Evolutionary conservation across 2,888 invertebrate species (phyloP).

Genomic region (Pterostichus madidus): DNA sequence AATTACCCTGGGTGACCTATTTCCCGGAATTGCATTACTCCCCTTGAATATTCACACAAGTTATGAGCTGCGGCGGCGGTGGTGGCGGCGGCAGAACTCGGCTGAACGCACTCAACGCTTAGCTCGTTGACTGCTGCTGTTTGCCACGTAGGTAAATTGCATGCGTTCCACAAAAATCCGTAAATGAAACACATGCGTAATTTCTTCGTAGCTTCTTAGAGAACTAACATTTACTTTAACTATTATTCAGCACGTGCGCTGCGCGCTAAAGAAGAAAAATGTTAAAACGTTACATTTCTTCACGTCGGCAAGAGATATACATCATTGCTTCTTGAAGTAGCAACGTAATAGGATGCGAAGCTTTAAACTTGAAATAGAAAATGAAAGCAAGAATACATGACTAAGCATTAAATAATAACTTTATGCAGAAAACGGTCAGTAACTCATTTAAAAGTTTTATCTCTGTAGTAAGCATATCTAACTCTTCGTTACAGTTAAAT

Average conservation of each 20-base stretch:
- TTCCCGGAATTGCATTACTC: slow-evolving; percentile 39
- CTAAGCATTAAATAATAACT: neutral
- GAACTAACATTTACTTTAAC: slow-evolving; percentile 57
- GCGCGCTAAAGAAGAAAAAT: slow-evolving; percentile 47
- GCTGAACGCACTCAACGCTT: too few species aligned
- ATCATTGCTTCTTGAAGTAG: slow-evolving; percentile 24
- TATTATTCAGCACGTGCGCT: slow-evolving; percentile 50
- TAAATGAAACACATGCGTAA: slow-evolving; percentile 52
- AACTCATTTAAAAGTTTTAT: too few species aligned
- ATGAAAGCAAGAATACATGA: neutral
- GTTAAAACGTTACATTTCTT: slow-evolving; percentile 64
- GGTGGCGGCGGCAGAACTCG: too few species aligned
- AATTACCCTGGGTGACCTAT: slow-evolving; percentile 24
- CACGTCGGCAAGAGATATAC: slow-evolving; percentile 53
- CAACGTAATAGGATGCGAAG: neutral
- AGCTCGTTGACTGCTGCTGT: too few species aligned
- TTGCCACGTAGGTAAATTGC: neutral
- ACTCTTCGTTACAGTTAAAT: too few species aligned
- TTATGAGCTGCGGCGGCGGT: neutral
- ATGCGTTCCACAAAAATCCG: slow-evolving; percentile 40
- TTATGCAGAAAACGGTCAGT: neutral
- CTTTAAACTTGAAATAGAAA: slow-evolving; percentile 8
- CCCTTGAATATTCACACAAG: slow-evolving; percentile 40
- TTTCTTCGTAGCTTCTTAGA: slow-evolving; percentile 14
- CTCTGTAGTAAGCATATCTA: too few species aligned